A percentile compares a stretch with the other conserved stretches of the same genome.
Evolutionary conservation across 2,113 vertebrate genomes (phyloP).

Genomic region (Gavialis gangeticus): DNA sequence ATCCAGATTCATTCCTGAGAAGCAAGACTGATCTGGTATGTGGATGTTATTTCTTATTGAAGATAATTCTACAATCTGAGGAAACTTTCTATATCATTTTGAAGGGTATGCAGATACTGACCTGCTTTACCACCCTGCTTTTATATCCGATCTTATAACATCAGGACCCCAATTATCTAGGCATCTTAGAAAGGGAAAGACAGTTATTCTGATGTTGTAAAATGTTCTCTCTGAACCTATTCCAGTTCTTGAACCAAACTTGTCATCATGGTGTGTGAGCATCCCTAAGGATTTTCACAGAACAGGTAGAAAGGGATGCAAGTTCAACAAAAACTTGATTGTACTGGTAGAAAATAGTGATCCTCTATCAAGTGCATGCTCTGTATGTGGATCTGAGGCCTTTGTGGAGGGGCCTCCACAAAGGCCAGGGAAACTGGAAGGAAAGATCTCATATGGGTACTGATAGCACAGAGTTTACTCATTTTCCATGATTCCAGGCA

Average conservation of each 20-base stretch:
- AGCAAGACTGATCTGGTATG: background rate
- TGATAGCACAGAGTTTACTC: background rate
- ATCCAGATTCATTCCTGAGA: background rate
- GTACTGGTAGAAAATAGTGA: background rate
- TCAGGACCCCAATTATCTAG: background rate
- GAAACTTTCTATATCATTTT: background rate
- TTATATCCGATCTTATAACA: background rate
- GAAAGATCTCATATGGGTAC: background rate
- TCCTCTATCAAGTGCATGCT: fast-evolving
- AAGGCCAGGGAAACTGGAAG: background rate
- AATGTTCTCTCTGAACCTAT: background rate
- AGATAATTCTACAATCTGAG: background rate
- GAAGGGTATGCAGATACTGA: background rate
- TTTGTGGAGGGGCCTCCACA: background rate
- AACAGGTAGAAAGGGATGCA: background rate
- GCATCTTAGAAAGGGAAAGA: background rate
- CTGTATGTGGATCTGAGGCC: background rate
- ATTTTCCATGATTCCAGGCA: background rate
- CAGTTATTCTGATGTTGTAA: background rate
- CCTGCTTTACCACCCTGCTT: background rate
- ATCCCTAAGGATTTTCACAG: background rate
- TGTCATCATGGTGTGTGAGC: background rate
- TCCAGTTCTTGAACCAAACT: background rate
- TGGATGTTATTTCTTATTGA: background rate
- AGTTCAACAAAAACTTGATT: background rate